These are phyloP conservation scores for Rhabdomys dilectus DNA, from an alignment of 2,113 vertebrate genomes.

Conservation along the genomic window DNA sequence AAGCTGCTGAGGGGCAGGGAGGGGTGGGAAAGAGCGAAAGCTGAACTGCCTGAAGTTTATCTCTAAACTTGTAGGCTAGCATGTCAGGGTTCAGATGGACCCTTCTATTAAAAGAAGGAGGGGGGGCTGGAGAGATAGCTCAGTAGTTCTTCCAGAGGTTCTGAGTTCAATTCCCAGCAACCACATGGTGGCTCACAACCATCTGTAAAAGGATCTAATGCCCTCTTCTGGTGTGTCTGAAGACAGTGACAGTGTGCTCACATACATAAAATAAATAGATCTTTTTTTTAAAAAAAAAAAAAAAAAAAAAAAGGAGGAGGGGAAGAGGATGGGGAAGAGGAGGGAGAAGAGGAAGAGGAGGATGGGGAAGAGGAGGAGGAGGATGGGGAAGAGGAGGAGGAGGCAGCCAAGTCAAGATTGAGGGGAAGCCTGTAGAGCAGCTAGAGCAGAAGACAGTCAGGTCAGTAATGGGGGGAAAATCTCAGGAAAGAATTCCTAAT, in stretches of 20 bases:
- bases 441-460: neutral
- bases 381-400: neutral
- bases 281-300: too few relatives aligned
- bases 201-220: too few relatives aligned
- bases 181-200: too few relatives aligned
- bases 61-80: neutral
- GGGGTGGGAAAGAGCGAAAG: neutral
- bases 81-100: neutral
- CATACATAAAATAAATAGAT: too few relatives aligned
- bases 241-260: too few relatives aligned
- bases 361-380: too few relatives aligned
- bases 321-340: too few relatives aligned
- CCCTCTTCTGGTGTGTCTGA: too few relatives aligned
- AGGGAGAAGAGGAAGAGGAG: too few relatives aligned
- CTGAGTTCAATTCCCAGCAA: too few relatives aligned
- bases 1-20: neutral
- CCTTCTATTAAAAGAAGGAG: neutral
- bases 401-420: neutral
- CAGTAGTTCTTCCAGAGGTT: too few relatives aligned
- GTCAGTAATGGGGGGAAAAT: neutral
- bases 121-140: too few relatives aligned
- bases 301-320: neutral
- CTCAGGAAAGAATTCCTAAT: neutral
- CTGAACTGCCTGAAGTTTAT: neutral
- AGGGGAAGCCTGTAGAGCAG: neutral